phyloP scores from a whole-genome alignment of 2,888 invertebrate genomes.

The Xestoiulus laeticollis region DNA sequence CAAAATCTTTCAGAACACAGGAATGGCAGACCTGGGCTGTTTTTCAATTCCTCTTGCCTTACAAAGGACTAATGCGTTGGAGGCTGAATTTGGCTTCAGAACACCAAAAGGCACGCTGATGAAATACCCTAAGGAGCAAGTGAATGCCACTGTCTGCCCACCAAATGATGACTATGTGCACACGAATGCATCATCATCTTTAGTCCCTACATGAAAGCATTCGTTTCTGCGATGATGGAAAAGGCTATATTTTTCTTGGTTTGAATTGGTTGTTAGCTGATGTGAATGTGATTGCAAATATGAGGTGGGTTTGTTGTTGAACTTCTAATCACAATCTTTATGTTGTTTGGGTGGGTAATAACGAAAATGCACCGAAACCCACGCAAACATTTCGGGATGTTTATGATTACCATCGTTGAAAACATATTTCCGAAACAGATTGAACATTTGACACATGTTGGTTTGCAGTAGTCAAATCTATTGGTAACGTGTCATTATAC shows the following conservation, averaged over 20 bases:
- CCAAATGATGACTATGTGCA: background rate
- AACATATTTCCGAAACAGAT: background rate
- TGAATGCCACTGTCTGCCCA: background rate
- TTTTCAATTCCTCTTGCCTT: slow-evolving; percentile 4
- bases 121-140: background rate
- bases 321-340: too few relatives aligned
- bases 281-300: background rate
- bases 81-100: background rate
- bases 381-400: background rate
- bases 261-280: background rate
- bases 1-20: background rate
- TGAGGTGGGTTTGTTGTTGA: background rate
- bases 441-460: background rate
- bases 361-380: background rate
- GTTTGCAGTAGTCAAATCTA: background rate
- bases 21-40: background rate
- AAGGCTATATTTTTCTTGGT: background rate
- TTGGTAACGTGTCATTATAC: background rate
- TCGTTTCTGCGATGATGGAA: background rate
- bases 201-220: background rate
- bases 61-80: background rate
- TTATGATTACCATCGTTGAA: background rate
- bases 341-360: background rate
- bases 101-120: background rate
- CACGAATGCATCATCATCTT: background rate